These are phyloP conservation scores for Nematostella vectensis DNA, from an alignment of 92 coral and sea anemone genomes.

Conservation along the genomic window DNA sequence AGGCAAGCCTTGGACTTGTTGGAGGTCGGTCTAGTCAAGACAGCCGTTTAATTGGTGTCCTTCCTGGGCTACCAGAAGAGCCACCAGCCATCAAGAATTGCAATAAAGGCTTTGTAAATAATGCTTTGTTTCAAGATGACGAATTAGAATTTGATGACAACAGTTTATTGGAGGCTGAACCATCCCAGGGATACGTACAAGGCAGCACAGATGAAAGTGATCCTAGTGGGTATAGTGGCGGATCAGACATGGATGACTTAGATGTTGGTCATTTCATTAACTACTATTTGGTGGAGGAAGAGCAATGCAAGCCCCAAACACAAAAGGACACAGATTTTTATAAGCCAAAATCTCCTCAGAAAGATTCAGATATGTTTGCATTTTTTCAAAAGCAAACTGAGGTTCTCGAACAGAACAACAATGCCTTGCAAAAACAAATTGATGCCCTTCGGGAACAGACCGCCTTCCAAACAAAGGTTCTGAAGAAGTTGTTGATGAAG, in stretches of 20 bases:
- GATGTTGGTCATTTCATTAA: not conserved
- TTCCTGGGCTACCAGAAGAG: not conserved
- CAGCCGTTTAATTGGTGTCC: not conserved
- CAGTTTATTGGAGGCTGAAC: not conserved
- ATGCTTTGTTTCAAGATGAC: not conserved
- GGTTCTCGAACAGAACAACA: slow-evolving; percentile 5
- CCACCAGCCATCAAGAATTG: not conserved
- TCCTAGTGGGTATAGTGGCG: not conserved
- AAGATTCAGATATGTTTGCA: slow-evolving; percentile 1
- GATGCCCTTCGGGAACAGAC: slow-evolving; percentile 10
- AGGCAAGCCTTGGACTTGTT: slow-evolving; percentile 5
- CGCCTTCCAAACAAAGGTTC: slow-evolving; percentile 9
- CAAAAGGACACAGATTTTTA: not conserved
- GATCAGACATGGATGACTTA: not conserved
- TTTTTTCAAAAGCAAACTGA: slow-evolving; percentile 8
- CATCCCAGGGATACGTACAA: not conserved
- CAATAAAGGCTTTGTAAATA: too few species aligned
- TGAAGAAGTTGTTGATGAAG: slow-evolving; percentile 12
- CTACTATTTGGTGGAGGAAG: not conserved
- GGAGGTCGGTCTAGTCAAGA: slow-evolving; percentile 16
- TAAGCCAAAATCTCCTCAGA: too few species aligned
- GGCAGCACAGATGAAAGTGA: not conserved
- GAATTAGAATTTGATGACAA: not conserved
- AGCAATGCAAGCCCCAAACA: not conserved
- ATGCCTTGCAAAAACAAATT: slow-evolving; percentile 9